Base-by-base conservation (phyloP, 2,797 vertebrate genomes). In the Buphagus erythrorhynchus region DNA sequence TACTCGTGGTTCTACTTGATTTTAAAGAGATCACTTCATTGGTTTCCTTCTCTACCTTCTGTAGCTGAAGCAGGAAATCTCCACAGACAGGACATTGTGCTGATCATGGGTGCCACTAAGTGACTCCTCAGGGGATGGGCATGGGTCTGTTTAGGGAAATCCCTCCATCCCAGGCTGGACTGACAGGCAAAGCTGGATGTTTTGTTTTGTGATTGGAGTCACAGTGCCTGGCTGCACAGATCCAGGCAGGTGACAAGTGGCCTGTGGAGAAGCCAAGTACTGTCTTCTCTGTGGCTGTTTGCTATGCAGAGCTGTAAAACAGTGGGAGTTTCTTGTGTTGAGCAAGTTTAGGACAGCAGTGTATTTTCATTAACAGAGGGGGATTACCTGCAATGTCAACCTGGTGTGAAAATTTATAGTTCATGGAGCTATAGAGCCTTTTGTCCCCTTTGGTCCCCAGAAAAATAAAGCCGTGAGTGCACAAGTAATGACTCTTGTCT, bases 301-400 rank as follows among this genome's bases (percentile, higher is more conserved):
- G 2, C 54, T 46, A 24, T 11, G 24, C 76, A 45, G 55, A 48
- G 51, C 6, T 45, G 26, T 67, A 11, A 31, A 63, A 68, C 55
- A 40, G 7, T 2, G 16, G 0, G 1, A 40, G n/a, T 5, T 0
- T 2, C 21, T 48, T 15, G 26, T 58, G 21, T 9, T 82, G 59
- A 51, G 21, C 19, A 42, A 11, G 26, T 48, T 71, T 16, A 77
- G 24, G 38, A 20, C 20, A 69, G 33, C 20, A 16, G n/a, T 19
- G 21, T 42, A 7, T 66, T 90, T 84, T 29, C 28, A 42, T 10
- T 28, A 8, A 26, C 0, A 43, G 35, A 76, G 48, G 11, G 52
- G 15, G 14, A 42, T 74, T 46, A 45, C 43, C 52, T 92, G 48
- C 38, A 58, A 2, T 43, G 28, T 31, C 65, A 80, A 0, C 38